These are phyloP conservation scores for Rafetus swinhoei DNA, from an alignment of 2,113 vertebrate genomes.

Conservation along the genomic window DNA sequence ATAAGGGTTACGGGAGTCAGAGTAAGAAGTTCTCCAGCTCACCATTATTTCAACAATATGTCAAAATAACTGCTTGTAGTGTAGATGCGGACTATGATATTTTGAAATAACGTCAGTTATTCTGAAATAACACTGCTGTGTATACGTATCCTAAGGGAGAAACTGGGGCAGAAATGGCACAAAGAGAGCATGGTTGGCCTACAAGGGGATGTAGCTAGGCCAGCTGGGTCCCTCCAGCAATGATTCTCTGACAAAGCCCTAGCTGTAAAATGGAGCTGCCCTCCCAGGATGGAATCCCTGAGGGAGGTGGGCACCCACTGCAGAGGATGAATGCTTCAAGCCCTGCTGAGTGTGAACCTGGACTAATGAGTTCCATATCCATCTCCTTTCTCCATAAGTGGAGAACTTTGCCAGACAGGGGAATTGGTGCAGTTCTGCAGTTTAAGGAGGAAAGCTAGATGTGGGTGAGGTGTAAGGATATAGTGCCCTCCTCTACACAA, in stretches of 20 bases:
- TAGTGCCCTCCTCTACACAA: not conserved
- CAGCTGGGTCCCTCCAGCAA: not conserved
- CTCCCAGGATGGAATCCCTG: not conserved
- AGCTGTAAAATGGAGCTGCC: not conserved
- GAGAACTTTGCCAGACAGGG: not conserved
- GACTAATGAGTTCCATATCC: not conserved
- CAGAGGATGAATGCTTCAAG: not conserved
- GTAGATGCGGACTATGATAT: too few species aligned
- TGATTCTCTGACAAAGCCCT: not conserved
- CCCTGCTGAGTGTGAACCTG: not conserved
- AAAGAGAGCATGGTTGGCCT: not conserved
- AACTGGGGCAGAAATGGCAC: not conserved
- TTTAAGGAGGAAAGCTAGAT: not conserved
- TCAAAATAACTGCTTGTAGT: too few species aligned
- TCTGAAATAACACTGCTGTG: too few species aligned
- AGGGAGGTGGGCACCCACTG: not conserved
- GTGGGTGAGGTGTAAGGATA: not conserved
- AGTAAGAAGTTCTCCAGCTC: too few species aligned
- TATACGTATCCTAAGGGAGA: not conserved
- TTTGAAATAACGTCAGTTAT: too few species aligned
- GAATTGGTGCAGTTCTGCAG: not conserved
- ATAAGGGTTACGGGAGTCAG: too few species aligned
- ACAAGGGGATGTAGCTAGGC: not conserved
- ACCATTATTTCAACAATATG: too few species aligned
- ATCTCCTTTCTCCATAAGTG: fast-evolving